Evolutionary conservation across 2,113 vertebrate genomes (phyloP), one percentile per base, ranked within the genome.

Genomic region (Petrocephalus zakoni): DNA sequence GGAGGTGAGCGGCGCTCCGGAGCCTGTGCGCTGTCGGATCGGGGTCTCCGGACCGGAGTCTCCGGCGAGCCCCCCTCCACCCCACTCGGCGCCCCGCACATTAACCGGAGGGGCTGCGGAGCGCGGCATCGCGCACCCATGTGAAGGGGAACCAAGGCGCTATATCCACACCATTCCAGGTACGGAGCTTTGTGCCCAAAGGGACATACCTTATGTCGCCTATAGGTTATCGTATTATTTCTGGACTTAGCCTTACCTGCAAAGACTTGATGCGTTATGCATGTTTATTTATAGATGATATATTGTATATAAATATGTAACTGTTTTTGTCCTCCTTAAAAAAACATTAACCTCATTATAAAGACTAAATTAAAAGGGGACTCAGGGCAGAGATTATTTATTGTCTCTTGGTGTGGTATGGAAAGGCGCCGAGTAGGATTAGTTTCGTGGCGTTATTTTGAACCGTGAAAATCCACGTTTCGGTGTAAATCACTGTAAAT

Each of bases 101-200:
- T 47, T 47, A 87, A 68, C 11, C 58, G 19, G 61, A 68, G 22
- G 11, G 61, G 61, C 11, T 68, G 61, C 61, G 61, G 61, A 68
- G 61, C 61, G n/a, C 10, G 29, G 61, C 61, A 10, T n/a, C 25
- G 61, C 61, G 61, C 61, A 68, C 61, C 72, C 37, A 34, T 2
- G 72, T 78, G 72, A 78, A 78, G 34, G 34, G 6, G 72, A 78
- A 78, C 56, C 56, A 87, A 61, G 86, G 58, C 61, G 64, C 56
- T 87, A 72, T 64, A 87, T 87, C 58, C 64, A 72, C 87, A 68
- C 87, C 47, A 87, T 72, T 72, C 87, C 72, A 72, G 87, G 87
- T 87, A 42, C 72, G 46, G 58, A 47, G 8, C 61, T 72, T 51
- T 87, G 46, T 72, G 58, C 87, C 25, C 34, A 29, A 29, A 75